Evolutionary conservation across 2,888 invertebrate species (phyloP), one percentile per base, ranked within the genome.

Genomic region (Pogonocherus hispidulus): DNA sequence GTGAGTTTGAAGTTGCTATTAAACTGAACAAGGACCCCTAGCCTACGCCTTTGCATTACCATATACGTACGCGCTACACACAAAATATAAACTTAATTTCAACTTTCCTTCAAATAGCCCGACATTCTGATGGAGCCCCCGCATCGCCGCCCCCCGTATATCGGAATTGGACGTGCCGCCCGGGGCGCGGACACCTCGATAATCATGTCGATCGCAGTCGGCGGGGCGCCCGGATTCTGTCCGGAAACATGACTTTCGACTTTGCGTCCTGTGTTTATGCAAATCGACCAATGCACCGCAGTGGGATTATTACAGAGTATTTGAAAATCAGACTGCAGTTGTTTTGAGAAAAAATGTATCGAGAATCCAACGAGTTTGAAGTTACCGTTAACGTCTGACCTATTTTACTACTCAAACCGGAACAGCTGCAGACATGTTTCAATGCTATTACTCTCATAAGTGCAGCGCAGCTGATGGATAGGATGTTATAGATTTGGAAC

Each of bases 211-310:
- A 62, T 62, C 32, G 49, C 51, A 51, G 62, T 51, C 62, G 37
- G 14, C 49, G 35, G 62, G 59, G 49, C 23, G 62, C 62, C 62
- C 62, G 20, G 47, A 37, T 62, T 37, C 35, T 27, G 49, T 62
- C 62, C 62, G 37, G 49, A 51, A 49, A 62, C 62, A 62, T 51
- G 62, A 35, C 62, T 62, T 62, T 62, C 62, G 62, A 62, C 62
- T 62, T 62, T 62, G 62, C 62, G 49, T 51, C 18, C 51, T 51
- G 49, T 62, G 62, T 62, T 46, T 62, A 62, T 62, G 62, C 47
- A 62, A 62, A 62, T 62, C 51, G 49, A 22, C 14, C 18, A 19
- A 14, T 62, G 62, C 62, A 62, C 49, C 27, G 20, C 47, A 47
- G 20, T 16, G n/a, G 41, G 14, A 41, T 14, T 11, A 41, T n/a